Conservation (phyloP, 2,888 invertebrate species). For the Plebejus melissa region DNA sequence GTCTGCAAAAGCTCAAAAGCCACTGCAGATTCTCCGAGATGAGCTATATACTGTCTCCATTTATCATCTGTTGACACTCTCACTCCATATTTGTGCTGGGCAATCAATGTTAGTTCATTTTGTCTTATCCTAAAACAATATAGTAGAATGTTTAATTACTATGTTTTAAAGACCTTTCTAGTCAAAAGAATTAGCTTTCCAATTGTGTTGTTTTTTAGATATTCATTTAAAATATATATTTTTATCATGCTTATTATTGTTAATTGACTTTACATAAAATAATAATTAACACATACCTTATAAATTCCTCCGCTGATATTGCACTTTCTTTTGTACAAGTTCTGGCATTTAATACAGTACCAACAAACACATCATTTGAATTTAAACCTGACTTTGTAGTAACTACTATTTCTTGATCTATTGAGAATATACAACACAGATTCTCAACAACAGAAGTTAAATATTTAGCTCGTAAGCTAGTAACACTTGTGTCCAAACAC, state of each 20-base stretch:
- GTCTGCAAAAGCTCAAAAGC: conserved; percentile 84
- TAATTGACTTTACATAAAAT: background rate
- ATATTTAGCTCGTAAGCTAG: conserved; percentile 55
- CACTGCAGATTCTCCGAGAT: conserved; percentile 82
- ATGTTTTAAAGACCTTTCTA: too few relatives aligned
- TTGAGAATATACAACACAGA: conserved; percentile 45
- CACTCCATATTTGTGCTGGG: conserved; percentile 83
- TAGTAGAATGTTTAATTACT: background rate
- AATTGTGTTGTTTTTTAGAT: too few relatives aligned
- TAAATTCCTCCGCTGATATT: conserved; percentile 72
- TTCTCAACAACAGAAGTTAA: conserved; percentile 51
- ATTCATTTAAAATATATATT: too few relatives aligned
- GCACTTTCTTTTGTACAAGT: conserved; percentile 73
- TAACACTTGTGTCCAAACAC: conserved; percentile 48
- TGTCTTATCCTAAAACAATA: conserved; percentile 72
- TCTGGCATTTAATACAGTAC: conserved; percentile 79
- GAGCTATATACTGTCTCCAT: conserved; percentile 76
- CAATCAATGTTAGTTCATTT: conserved; percentile 82
- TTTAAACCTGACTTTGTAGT: conserved; percentile 62
- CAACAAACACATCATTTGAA: conserved; percentile 67
- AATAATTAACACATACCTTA: conserved; percentile 55
- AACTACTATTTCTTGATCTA: conserved; percentile 44
- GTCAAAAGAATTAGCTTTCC: background rate
- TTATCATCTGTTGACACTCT: conserved; percentile 67
- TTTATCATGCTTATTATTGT: background rate